A percentile compares a stretch with the other conserved stretches of the same genome.
These are phyloP conservation scores for Enteromius thamalakanensis DNA, from an alignment of 2,797 vertebrate species.

Conservation along the genomic window DNA sequence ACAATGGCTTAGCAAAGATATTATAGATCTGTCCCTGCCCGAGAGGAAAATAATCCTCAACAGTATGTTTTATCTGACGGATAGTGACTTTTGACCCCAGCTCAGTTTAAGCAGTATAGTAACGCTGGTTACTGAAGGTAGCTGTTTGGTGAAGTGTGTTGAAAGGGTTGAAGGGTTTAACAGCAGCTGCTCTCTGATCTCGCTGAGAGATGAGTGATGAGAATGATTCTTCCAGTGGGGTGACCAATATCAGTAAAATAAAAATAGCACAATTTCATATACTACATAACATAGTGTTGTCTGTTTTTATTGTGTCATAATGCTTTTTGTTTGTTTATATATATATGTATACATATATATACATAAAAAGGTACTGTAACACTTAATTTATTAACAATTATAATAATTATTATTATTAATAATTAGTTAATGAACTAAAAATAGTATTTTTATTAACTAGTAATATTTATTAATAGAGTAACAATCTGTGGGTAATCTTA, in stretches of 20 bases:
- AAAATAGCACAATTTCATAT: neutral
- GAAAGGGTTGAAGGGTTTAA: slow-evolving; percentile 18
- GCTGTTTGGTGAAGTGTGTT: slow-evolving; percentile 21
- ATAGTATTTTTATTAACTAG: neutral
- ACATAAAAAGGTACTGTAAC: neutral
- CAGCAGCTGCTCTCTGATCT: slow-evolving; percentile 27
- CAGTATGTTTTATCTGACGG: slow-evolving; percentile 15
- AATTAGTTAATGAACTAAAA: too few relatives aligned
- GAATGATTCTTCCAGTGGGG: neutral
- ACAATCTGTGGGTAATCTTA: neutral
- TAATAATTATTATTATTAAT: too few relatives aligned
- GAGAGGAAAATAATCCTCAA: slow-evolving; percentile 26
- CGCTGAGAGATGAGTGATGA: neutral
- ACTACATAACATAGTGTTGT: neutral
- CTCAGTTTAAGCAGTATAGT: neutral
- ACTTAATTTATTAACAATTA: too few relatives aligned
- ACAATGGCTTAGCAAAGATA: slow-evolving; percentile 21
- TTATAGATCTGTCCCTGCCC: slow-evolving; percentile 22
- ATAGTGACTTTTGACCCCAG: slow-evolving; percentile 34
- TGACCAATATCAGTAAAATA: neutral
- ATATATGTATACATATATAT: neutral
- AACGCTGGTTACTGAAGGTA: slow-evolving; percentile 16
- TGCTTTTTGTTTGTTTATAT: too few relatives aligned
- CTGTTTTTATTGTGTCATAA: neutral
- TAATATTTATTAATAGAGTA: neutral